Evolutionary conservation across 2,797 vertebrate genomes (phyloP), one percentile per base, ranked within the genome.

Genomic region (Spheniscus humboldti): DNA sequence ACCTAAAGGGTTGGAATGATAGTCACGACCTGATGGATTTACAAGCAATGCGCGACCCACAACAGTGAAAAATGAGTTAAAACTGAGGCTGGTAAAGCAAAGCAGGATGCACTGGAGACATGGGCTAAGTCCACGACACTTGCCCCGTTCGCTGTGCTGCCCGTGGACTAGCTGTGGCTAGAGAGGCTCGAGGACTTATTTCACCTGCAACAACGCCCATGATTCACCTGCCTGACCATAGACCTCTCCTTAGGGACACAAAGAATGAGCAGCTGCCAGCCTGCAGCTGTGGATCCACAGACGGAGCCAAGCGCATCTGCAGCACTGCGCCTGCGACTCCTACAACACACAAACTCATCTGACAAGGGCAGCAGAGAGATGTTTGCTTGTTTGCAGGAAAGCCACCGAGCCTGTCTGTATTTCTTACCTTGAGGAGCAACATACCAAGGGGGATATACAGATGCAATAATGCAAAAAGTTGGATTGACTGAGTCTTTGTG

Each of bases 41-140:
- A 47, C 28, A 74, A 63, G 60, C 33, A 63, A 81, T 5, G 13
- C 14, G 10, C 18, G 48, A 73, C n/a, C 18, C 19, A 7, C 25
- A n/a, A 30, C 19, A 85, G 20, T 3, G 24, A 15, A 90, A 75
- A 62, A 59, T 10, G 5, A 77, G 22, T 67, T 75, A 86, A 86
- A 91, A 81, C 7, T 18, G n/a, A 60, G 41, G 43, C 52, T 79
- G 43, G 27, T 59, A 52, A 88, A 89, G 43, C 67, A 90, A 86
- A 63, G 64, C 5, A 43, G 35, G 33, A 69, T 13, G n/a, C 14
- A 14, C 30, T 39, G 71, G 53, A 57, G 48, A 63, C 39, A 19
- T 0, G 2, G 27, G n/a, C 39, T 74, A 77, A 12, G 15, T 18
- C 67, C 23, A 57, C 0, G 1, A 56, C 41, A 17, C 22, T 39